Percentiles rank a stretch among this genome's conserved stretches.
phyloP scores from a whole-genome alignment of 2,888 invertebrate species.

The Hartigia nigra region DNA sequence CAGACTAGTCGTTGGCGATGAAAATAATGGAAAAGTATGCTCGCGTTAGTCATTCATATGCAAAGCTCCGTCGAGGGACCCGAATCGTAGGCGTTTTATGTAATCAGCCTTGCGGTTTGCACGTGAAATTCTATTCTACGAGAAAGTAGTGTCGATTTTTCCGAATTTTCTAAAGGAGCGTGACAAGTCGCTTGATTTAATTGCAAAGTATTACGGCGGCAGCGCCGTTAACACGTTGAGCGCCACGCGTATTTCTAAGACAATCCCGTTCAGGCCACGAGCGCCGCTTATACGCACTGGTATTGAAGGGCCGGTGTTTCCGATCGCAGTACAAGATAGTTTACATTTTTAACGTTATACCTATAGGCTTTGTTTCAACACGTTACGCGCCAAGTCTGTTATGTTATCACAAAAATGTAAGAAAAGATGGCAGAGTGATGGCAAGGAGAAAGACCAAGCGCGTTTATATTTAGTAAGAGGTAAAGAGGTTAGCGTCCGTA shows the following conservation, averaged over 20 bases:
- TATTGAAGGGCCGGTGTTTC: too few species aligned
- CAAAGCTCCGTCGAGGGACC: background rate
- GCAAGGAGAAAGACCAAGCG: too few species aligned
- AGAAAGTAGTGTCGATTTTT: conserved; percentile 27
- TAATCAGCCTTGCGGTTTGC: conserved; percentile 24
- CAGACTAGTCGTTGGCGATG: background rate
- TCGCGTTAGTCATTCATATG: background rate
- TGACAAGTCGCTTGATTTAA: conserved; percentile 3
- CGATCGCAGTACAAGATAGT: too few species aligned
- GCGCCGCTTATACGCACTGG: too few species aligned
- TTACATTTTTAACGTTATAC: too few species aligned
- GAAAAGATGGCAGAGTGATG: too few species aligned
- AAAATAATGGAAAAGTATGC: background rate
- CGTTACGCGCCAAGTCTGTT: too few species aligned
- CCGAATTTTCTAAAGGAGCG: conserved; percentile 14
- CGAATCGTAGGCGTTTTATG: background rate
- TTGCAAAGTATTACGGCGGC: conserved; percentile 23
- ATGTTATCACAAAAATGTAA: too few species aligned
- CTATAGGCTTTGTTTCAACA: too few species aligned
- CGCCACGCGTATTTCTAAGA: too few species aligned
- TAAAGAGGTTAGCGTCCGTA: conserved; percentile 23
- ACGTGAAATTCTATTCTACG: conserved; percentile 34
- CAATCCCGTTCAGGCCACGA: too few species aligned
- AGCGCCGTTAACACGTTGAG: background rate
- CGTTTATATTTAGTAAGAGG: too few species aligned